These are phyloP conservation scores for Luperina nickerlii DNA, from an alignment of 2,888 invertebrate species.

Conservation along the genomic window DNA sequence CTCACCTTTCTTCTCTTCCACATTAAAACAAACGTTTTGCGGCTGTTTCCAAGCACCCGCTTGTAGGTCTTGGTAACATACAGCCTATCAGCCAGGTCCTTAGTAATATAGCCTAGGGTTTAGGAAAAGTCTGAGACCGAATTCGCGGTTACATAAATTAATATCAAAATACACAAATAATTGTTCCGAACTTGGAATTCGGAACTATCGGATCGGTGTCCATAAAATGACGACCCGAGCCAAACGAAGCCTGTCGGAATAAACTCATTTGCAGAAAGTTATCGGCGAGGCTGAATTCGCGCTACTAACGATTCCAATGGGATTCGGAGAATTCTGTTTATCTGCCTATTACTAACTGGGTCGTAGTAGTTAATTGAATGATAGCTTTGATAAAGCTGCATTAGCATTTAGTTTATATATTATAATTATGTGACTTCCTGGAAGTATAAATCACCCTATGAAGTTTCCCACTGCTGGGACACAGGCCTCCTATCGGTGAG, in stretches of 20 bases:
- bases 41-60: not conserved
- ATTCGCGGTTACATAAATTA: conserved; percentile 49
- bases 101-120: conserved; percentile 1
- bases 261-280: conserved; percentile 55
- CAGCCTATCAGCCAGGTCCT: not conserved
- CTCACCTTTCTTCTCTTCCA: not conserved
- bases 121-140: conserved; percentile 21
- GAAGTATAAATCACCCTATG: not conserved
- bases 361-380: not conserved
- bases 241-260: conserved; percentile 40
- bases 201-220: conserved; percentile 36
- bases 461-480: not conserved
- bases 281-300: conserved; percentile 16
- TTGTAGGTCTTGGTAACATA: too few species aligned
- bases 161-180: conserved; percentile 52
- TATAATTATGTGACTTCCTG: not conserved
- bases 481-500: not conserved
- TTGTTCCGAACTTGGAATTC: conserved; percentile 42
- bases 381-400: not conserved
- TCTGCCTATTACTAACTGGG: conserved; percentile 11
- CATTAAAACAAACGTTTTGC: not conserved
- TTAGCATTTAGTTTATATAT: not conserved
- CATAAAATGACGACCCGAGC: conserved; percentile 36
- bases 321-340: conserved; percentile 25
- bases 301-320: conserved; percentile 26